Evolutionary conservation across 2,888 invertebrate genomes (phyloP).

Genomic region (Molorchus minor): DNA sequence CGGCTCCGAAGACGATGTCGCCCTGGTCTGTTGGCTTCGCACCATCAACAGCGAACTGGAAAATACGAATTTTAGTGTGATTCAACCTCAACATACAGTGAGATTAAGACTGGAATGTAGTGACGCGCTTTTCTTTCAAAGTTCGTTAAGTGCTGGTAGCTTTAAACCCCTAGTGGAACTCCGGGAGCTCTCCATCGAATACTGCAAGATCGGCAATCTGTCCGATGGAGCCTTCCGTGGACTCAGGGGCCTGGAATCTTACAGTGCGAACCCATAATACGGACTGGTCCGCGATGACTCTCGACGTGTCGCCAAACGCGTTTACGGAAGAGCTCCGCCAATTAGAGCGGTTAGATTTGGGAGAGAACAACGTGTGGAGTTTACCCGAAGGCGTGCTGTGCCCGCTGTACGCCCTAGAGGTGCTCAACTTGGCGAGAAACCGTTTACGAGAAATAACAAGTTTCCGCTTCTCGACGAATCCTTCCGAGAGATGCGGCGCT

Average conservation of each 20-base stretch:
- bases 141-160: slow-evolving; percentile 79
- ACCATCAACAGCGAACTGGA: slow-evolving; percentile 85
- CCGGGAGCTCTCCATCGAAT: slow-evolving; percentile 80
- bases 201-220: slow-evolving; percentile 83
- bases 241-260: slow-evolving; percentile 79
- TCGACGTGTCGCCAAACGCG: slow-evolving; percentile 78
- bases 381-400: slow-evolving; percentile 81
- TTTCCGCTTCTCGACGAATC: slow-evolving; percentile 71
- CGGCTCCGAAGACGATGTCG: slow-evolving; percentile 71
- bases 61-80: slow-evolving; percentile 84
- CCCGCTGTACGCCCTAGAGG: slow-evolving; percentile 76
- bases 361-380: slow-evolving; percentile 83
- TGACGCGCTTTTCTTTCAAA: slow-evolving; percentile 82
- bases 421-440: slow-evolving; percentile 82
- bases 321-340: slow-evolving; percentile 78
- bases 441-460: slow-evolving; percentile 78
- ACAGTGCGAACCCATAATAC: slow-evolving; percentile 86
- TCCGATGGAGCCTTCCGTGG: slow-evolving; percentile 85
- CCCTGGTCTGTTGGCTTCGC: slow-evolving; percentile 76
- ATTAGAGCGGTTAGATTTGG: slow-evolving; percentile 78
- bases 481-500: slow-evolving; percentile 74
- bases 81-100: slow-evolving; percentile 83
- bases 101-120: slow-evolving; percentile 80
- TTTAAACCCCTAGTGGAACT: slow-evolving; percentile 80
- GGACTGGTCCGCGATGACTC: slow-evolving; percentile 83